Evolutionary conservation across 2,888 invertebrate genomes (phyloP), one percentile per base, ranked within the genome.

Genomic region (Escarpia spicata): DNA sequence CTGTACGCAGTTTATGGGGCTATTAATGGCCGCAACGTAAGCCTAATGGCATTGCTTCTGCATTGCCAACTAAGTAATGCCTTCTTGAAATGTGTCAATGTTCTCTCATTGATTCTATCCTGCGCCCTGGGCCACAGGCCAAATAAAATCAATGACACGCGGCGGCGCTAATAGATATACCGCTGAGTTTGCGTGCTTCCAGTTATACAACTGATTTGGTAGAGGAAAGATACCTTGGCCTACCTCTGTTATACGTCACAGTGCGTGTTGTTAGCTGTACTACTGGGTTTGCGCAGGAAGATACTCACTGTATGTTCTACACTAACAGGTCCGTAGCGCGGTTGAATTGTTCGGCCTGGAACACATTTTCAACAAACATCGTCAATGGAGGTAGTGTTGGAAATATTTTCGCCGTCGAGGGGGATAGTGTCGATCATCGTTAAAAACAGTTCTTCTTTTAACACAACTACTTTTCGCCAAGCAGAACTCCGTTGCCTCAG

Each of bases 41-140:
- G 75, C 75, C 75, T 75, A 75, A 75, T 75, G 75, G 75, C 19
- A 75, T 26, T 75, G 75, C 75, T n/a, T 75, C 75, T 75, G 75
- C 75, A 75, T 6, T 75, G 75, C 75, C 19, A 26, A 26, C 75
- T 75, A 75, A 75, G 75, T 75, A 26, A 75, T 75, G 75, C 75
- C 26, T 75, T 75, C 75, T 75, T 75, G 52, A 75, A 75, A 75
- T 75, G 75, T 75, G 75, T 75, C 75, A 75, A 75, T 75, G 75
- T 75, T 75, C 75, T 75, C 75, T 75, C 75, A 75, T 26, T 26
- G 75, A 26, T 75, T 52, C 75, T 26, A 75, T n/a, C 75, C 26
- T 26, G 75, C 19, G 75, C 26, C 75, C 19, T n/a, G 75, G 6
- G 19, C 75, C 75, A 75, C 75, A 4, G 26, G 19, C 75, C 75